Conservation (phyloP, 2,113 vertebrate species). For the Tetrax tetrax region DNA sequence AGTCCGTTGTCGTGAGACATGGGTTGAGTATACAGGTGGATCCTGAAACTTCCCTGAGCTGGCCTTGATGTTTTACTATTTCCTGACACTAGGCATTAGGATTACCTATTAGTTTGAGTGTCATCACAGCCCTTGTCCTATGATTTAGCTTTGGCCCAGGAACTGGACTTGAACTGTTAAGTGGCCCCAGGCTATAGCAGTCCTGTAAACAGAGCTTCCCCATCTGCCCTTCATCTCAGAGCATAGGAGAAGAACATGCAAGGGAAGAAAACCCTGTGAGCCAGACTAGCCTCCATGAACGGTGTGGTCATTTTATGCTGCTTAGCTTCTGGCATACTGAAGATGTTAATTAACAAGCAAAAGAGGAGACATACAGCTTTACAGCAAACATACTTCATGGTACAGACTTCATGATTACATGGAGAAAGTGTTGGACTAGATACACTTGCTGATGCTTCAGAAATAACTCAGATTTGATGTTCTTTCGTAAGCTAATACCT, state of each 20-base stretch:
- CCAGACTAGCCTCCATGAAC: not conserved
- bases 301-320: not conserved
- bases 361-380: not conserved
- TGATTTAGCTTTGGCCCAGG: not conserved
- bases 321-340: not conserved
- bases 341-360: not conserved
- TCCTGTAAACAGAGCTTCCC: not conserved
- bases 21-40: not conserved
- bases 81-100: not conserved
- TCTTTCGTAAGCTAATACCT: not conserved
- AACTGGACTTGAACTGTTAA: not conserved
- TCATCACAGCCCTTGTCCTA: not conserved
- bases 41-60: not conserved
- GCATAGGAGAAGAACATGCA: not conserved
- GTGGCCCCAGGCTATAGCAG: not conserved
- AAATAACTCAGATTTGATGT: not conserved
- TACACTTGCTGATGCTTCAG: not conserved
- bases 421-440: not conserved
- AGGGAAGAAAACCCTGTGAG: not conserved
- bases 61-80: not conserved
- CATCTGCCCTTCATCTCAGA: not conserved
- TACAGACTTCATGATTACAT: not conserved
- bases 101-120: not conserved
- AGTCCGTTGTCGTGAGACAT: not conserved
- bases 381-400: not conserved